Evolutionary conservation across 2,797 vertebrate genomes (phyloP).

Genomic region (Coregonus sp.): DNA sequence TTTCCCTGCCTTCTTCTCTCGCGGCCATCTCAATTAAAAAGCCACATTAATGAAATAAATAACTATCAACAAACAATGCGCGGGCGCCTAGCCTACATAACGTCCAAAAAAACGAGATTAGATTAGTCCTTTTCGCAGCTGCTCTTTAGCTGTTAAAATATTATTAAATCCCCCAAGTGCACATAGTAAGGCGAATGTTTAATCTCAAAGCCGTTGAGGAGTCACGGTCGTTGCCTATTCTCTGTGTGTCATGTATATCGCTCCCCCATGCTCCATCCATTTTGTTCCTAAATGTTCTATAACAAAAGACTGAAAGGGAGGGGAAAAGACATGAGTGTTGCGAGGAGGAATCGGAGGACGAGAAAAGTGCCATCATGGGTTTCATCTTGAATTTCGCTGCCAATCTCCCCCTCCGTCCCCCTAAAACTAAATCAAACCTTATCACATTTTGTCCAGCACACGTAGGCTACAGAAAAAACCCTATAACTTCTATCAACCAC

Average conservation of each 20-base stretch:
- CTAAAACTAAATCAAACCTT: slow-evolving; percentile 35
- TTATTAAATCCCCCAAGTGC: slow-evolving; percentile 40
- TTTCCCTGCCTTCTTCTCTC: slow-evolving; percentile 71
- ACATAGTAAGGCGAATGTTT: slow-evolving; percentile 24
- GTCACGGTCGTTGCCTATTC: slow-evolving; percentile 52
- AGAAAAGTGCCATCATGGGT: slow-evolving; percentile 79
- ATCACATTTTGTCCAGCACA: slow-evolving; percentile 13
- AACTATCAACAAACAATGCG: slow-evolving; percentile 76
- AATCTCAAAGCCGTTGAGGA: slow-evolving; percentile 53
- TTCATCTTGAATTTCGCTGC: slow-evolving; percentile 76
- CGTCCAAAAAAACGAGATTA: slow-evolving; percentile 48
- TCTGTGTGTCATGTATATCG: slow-evolving; percentile 69
- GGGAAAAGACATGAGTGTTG: slow-evolving; percentile 68
- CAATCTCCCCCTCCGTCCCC: slow-evolving; percentile 59
- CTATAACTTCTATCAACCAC: slow-evolving; percentile 38
- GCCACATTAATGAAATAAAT: slow-evolving; percentile 81
- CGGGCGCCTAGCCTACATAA: slow-evolving; percentile 30
- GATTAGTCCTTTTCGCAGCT: slow-evolving; percentile 47
- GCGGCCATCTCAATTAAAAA: slow-evolving; percentile 84
- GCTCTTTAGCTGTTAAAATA: slow-evolving; percentile 33
- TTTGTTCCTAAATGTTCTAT: slow-evolving; percentile 81
- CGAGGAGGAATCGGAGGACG: slow-evolving; percentile 58
- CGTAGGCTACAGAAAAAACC: slow-evolving; percentile 11
- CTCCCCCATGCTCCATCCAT: slow-evolving; percentile 75
- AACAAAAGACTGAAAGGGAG: slow-evolving; percentile 80